These are phyloP conservation scores for Dunckerocampus dactyliophorus DNA, from an alignment of 2,113 vertebrate species.

Conservation along the genomic window DNA sequence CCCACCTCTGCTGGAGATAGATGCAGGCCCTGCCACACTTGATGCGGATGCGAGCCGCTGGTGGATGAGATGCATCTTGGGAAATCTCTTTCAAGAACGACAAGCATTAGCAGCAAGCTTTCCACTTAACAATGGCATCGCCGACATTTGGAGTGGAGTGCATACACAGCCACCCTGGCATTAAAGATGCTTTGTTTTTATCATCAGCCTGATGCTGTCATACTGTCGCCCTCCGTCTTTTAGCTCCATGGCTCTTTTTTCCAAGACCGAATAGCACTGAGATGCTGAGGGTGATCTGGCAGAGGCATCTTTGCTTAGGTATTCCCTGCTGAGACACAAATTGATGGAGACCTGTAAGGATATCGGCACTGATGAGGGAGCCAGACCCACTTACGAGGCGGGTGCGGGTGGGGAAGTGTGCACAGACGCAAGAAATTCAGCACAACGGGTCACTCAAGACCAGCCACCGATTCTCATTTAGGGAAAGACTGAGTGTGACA, in stretches of 20 bases:
- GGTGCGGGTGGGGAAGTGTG: conserved; percentile 36
- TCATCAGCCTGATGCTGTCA: conserved; percentile 44
- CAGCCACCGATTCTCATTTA: conserved; percentile 58
- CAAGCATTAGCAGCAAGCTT: conserved; percentile 20
- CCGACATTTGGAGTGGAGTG: conserved; percentile 19
- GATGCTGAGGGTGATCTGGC: conserved; percentile 62
- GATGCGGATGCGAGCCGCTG: conserved; percentile 29
- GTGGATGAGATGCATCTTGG: conserved; percentile 55
- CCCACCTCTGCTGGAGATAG: conserved; percentile 38
- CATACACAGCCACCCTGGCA: conserved; percentile 25
- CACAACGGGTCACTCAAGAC: conserved; percentile 63
- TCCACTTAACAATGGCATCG: conserved; percentile 47
- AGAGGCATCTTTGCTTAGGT: conserved; percentile 65
- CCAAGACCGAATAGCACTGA: conserved; percentile 72
- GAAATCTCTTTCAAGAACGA: conserved; percentile 66
- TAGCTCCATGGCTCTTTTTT: conserved; percentile 57
- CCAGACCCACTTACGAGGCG: conserved; percentile 40
- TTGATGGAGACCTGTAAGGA: conserved; percentile 73
- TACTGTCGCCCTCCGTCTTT: conserved; percentile 33
- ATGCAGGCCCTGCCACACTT: conserved; percentile 11
- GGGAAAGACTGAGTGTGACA: conserved; percentile 60
- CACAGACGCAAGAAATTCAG: conserved; percentile 43
- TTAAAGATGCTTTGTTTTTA: conserved; percentile 33
- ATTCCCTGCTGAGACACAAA: conserved; percentile 70
- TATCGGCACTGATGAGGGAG: conserved; percentile 53